Conservation (phyloP, 2,888 invertebrate genomes). For the Brassicogethes aeneus region DNA sequence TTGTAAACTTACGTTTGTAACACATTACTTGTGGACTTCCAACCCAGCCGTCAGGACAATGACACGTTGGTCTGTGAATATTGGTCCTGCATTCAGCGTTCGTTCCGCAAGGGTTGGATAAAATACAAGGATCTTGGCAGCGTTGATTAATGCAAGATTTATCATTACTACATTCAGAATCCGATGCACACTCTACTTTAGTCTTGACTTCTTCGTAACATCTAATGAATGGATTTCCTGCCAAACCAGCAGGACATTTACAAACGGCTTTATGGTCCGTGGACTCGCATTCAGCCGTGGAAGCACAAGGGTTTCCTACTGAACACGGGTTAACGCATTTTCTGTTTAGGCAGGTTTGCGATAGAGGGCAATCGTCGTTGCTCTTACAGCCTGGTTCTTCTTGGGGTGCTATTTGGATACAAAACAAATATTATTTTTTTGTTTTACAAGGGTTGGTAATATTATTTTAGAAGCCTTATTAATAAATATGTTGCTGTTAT, state of each 20-base stretch:
- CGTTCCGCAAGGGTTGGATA: constrained; percentile 69
- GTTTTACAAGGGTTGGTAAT: constrained; percentile 7
- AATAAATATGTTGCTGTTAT: constrained; percentile 24
- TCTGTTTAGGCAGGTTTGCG: constrained; percentile 62
- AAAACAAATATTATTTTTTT: constrained; percentile 13
- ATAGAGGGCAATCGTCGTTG: constrained; percentile 62
- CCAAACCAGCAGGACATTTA: constrained; percentile 61
- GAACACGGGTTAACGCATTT: constrained; percentile 71
- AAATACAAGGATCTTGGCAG: constrained; percentile 73
- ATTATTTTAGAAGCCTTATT: too few species aligned
- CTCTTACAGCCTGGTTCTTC: constrained; percentile 56
- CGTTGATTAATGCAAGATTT: constrained; percentile 71
- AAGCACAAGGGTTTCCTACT: constrained; percentile 61
- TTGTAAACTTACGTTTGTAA: constrained; percentile 71
- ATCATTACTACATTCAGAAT: constrained; percentile 66
- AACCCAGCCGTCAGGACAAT: constrained; percentile 76
- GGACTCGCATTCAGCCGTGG: constrained; percentile 69
- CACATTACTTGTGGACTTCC: constrained; percentile 82
- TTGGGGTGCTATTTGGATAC: constrained; percentile 31
- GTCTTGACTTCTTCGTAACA: constrained; percentile 52
- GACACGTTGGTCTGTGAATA: constrained; percentile 73
- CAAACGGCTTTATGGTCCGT: constrained; percentile 69
- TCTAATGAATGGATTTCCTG: constrained; percentile 74
- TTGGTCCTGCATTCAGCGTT: constrained; percentile 71
- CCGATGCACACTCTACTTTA: constrained; percentile 60